Evolutionary conservation across 2,113 vertebrate species (phyloP).

Genomic region (Tautogolabrus adspersus): DNA sequence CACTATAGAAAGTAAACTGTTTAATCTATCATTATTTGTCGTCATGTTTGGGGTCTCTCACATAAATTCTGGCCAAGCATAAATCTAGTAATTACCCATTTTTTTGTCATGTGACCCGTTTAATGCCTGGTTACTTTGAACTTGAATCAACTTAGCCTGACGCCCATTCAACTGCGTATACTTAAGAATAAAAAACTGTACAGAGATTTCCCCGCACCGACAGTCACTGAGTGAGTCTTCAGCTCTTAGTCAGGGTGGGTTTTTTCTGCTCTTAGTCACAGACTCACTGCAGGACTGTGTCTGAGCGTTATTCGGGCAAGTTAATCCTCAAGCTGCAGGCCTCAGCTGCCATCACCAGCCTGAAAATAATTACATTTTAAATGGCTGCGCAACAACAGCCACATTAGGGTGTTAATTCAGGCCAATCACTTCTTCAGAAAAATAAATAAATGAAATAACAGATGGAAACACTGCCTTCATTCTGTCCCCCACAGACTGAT

Average conservation of each 20-base stretch:
- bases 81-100: too few species aligned
- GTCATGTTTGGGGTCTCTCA: too few species aligned
- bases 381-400: slow-evolving; percentile 76
- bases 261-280: slow-evolving; percentile 21
- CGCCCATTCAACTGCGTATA: too few species aligned
- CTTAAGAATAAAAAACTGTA: too few species aligned
- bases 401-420: slow-evolving; percentile 78
- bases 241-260: not conserved
- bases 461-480: slow-evolving; percentile 59
- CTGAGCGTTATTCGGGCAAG: slow-evolving; percentile 57
- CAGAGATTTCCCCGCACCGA: too few species aligned
- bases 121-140: too few species aligned
- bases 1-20: too few species aligned
- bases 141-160: too few species aligned
- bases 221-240: slow-evolving; percentile 1
- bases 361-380: slow-evolving; percentile 84
- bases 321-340: slow-evolving; percentile 69
- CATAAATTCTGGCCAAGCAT: too few species aligned
- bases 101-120: too few species aligned
- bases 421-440: slow-evolving; percentile 70
- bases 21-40: too few species aligned
- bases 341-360: slow-evolving; percentile 60
- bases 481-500: slow-evolving; percentile 72
- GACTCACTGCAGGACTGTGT: slow-evolving; percentile 46
- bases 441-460: slow-evolving; percentile 44